A percentile compares a stretch with the other conserved stretches of the same genome.
These are phyloP conservation scores for Oreonectes daqikongensis DNA, from an alignment of 2,797 vertebrate species.

Conservation along the genomic window DNA sequence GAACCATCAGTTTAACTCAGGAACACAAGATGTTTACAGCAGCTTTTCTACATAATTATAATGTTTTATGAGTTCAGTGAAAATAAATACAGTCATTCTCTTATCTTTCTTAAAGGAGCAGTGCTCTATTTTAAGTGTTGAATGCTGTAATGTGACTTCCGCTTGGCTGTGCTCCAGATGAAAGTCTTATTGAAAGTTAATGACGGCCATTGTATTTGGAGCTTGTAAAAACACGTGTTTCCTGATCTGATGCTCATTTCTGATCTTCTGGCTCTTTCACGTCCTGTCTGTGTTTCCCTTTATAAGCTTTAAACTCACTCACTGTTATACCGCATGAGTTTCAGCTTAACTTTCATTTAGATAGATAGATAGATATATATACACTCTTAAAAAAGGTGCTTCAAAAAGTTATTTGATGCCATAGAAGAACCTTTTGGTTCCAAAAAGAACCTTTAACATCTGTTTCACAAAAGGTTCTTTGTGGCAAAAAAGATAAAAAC, in stretches of 20 bases:
- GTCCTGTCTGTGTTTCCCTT: conserved; percentile 42
- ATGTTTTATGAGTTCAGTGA: too few species aligned
- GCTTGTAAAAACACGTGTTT: conserved; percentile 57
- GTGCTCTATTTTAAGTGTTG: conserved; percentile 21
- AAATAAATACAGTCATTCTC: neutral
- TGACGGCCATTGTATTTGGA: conserved; percentile 56
- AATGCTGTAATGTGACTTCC: conserved; percentile 45
- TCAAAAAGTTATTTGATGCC: too few species aligned
- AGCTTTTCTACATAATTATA: too few species aligned
- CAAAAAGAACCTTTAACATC: too few species aligned
- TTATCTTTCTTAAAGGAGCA: neutral
- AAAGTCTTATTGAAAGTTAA: conserved; percentile 51
- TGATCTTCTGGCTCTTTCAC: conserved; percentile 17
- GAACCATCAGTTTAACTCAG: too few species aligned
- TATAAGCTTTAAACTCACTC: neutral
- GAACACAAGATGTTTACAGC: too few species aligned
- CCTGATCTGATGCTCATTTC: conserved; percentile 43
- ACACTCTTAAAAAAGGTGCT: too few species aligned
- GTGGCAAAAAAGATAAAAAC: too few species aligned
- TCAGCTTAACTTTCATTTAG: too few species aligned
- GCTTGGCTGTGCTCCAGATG: conserved; percentile 45
- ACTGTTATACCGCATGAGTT: neutral
- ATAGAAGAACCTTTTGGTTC: too few species aligned
- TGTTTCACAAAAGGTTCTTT: too few species aligned
- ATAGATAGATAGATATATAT: too few species aligned